Evolutionary conservation across 2,113 vertebrate genomes (phyloP).

Genomic region (Gambusia affinis): DNA sequence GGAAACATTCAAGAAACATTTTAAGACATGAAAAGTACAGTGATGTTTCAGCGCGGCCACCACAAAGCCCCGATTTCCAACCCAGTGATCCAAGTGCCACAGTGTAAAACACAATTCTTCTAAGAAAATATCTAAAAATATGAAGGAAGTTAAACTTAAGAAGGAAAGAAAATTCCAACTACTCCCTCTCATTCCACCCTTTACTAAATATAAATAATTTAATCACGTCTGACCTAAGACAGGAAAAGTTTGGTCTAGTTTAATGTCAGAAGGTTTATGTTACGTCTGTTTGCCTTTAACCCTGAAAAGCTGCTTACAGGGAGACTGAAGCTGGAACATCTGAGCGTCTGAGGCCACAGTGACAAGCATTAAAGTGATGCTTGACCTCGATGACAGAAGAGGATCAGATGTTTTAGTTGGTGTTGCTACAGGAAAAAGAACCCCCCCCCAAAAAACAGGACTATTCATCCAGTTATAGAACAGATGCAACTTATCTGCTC

Average conservation of each 20-base stretch:
- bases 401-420: constrained; percentile 1
- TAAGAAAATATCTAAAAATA: no score
- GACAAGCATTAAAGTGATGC: not conserved
- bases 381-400: not conserved
- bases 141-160: no score
- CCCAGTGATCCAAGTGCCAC: no score
- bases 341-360: not conserved
- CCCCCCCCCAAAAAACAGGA: constrained; percentile 30
- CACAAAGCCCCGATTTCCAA: no score
- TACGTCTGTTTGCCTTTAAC: not conserved
- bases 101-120: no score
- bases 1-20: not conserved
- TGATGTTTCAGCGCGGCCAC: not conserved
- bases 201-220: not conserved
- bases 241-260: not conserved
- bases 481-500: constrained; percentile 53
- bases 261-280: not conserved
- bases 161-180: no score
- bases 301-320: not conserved
- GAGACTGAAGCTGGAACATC: not conserved
- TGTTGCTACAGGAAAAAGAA: not conserved
- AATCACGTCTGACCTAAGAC: not conserved
- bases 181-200: not conserved
- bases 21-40: not conserved
- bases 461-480: constrained; percentile 12